These are phyloP conservation scores for Drosophila pseudotalamancana DNA, from an alignment of 2,888 invertebrate genomes.

Conservation along the genomic window DNA sequence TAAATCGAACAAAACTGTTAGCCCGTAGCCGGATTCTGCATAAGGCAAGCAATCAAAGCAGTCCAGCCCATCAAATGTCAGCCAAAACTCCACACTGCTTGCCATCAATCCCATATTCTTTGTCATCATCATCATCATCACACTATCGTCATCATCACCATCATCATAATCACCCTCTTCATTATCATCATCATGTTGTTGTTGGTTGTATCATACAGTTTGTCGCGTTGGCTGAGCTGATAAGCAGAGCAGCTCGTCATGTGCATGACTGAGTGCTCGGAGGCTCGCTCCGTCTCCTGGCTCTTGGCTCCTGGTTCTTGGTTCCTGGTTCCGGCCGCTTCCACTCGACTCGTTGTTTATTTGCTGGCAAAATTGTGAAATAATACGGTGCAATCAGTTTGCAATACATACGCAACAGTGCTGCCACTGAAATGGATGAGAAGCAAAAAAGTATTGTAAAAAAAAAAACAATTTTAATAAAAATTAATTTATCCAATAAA, in stretches of 20 bases:
- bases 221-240: slow-evolving; percentile 57
- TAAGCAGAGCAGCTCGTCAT: slow-evolving; percentile 40
- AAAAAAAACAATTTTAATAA: too few relatives aligned
- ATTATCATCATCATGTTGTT: slow-evolving; percentile 18
- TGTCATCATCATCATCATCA: slow-evolving; percentile 12
- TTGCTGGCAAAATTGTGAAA: slow-evolving; percentile 74
- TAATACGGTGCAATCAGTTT: slow-evolving; percentile 74
- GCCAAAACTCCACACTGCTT: slow-evolving; percentile 1
- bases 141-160: too few relatives aligned
- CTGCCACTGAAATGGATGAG: too few relatives aligned
- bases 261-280: slow-evolving; percentile 29
- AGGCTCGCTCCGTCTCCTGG: too few relatives aligned
- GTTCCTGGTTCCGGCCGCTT: slow-evolving; percentile 27
- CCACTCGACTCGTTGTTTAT: slow-evolving; percentile 53
- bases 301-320: not conserved
- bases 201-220: slow-evolving; percentile 43
- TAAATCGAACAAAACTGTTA: slow-evolving; percentile 59
- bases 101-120: slow-evolving; percentile 31
- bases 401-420: slow-evolving; percentile 53
- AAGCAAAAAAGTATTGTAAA: too few relatives aligned
- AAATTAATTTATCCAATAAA: too few relatives aligned
- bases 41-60: slow-evolving; percentile 44
- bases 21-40: slow-evolving; percentile 31
- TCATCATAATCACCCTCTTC: too few relatives aligned
- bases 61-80: not conserved